Evolutionary conservation across 2,797 vertebrate species (phyloP).

Genomic region (Mastacembelus armatus): DNA sequence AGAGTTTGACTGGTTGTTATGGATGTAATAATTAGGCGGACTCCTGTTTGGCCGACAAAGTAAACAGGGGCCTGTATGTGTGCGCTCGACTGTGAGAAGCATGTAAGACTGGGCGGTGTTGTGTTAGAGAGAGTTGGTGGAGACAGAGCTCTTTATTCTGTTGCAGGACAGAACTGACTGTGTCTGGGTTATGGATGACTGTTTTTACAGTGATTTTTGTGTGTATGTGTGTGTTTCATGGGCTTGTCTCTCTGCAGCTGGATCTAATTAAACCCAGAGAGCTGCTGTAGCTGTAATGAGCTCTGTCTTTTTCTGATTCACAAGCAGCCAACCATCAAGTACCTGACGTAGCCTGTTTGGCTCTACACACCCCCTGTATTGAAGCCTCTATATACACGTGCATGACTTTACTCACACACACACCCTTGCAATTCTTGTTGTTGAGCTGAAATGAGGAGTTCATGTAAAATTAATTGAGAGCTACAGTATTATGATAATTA

Average conservation of each 20-base stretch:
- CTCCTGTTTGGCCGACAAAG: conserved; percentile 49
- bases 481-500: not conserved
- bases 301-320: conserved; percentile 79
- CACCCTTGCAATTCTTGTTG: conserved; percentile 13
- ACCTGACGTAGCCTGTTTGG: conserved; percentile 51
- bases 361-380: too few relatives aligned
- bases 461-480: not conserved
- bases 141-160: conserved; percentile 70
- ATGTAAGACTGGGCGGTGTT: conserved; percentile 34
- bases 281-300: conserved; percentile 81
- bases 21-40: conserved; percentile 58
- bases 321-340: conserved; percentile 89
- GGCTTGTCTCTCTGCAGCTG: conserved; percentile 81
- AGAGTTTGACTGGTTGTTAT: conserved; percentile 37
- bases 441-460: conserved; percentile 4
- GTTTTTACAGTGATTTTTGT: conserved; percentile 80
- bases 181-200: conserved; percentile 77
- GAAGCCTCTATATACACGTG: conserved; percentile 23
- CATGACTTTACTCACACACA: conserved; percentile 7
- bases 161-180: conserved; percentile 66
- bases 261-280: conserved; percentile 81
- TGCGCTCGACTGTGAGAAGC: conserved; percentile 29
- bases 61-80: conserved; percentile 43
- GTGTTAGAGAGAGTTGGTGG: conserved; percentile 40
- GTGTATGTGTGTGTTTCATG: conserved; percentile 61